Evolutionary conservation across 2,888 invertebrate genomes (phyloP).

Genomic region (Ophion ellenae): DNA sequence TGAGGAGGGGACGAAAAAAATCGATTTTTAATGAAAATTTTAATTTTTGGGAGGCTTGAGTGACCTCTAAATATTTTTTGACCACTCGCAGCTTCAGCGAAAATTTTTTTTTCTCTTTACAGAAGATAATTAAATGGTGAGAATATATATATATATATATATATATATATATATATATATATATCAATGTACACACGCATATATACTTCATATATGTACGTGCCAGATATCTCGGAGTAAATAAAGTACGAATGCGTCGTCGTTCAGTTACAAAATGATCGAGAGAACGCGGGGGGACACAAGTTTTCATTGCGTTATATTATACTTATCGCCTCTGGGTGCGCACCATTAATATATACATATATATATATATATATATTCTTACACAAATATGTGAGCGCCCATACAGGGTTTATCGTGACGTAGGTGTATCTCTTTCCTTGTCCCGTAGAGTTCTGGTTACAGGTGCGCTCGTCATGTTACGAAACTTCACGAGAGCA

Average conservation of each 20-base stretch:
- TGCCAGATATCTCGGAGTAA: constrained; percentile 44
- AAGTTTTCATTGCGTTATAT: constrained; percentile 59
- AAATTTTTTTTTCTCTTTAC: no score
- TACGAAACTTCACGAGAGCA: constrained; percentile 56
- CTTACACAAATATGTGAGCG: background rate
- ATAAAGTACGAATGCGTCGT: constrained; percentile 32
- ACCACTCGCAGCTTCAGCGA: no score
- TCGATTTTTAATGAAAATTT: no score
- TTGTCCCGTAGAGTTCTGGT: constrained; percentile 37
- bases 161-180: no score
- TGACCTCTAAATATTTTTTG: no score
- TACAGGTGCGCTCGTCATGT: constrained; percentile 60
- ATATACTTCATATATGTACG: background rate
- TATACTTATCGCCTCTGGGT: constrained; percentile 63
- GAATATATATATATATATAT: no score
- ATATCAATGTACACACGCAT: no score
- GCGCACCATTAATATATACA: constrained; percentile 56
- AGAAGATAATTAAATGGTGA: no score
- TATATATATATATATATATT: constrained; percentile 1
- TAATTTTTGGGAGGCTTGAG: no score
- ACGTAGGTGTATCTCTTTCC: constrained; percentile 50
- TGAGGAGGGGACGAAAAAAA: no score
- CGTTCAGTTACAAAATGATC: constrained; percentile 35
- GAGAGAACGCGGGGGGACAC: constrained; percentile 31
- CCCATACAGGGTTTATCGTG: constrained; percentile 36